Percentiles rank a stretch among this genome's conserved stretches.
Conservation (phyloP, 2,888 invertebrate species). For the Metopia argyrocephala region DNA sequence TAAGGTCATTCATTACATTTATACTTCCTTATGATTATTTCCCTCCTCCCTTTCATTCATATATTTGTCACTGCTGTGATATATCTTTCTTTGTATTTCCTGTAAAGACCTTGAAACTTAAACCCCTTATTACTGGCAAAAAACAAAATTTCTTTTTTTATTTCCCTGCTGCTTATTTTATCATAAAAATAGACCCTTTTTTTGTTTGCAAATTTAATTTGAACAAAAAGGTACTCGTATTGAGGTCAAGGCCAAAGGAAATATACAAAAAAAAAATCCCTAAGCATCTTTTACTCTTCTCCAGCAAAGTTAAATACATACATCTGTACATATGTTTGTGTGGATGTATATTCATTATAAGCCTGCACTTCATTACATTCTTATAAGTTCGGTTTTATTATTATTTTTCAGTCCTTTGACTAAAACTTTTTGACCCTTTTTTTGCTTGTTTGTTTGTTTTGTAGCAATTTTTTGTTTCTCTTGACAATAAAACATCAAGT, state of each 20-base stretch:
- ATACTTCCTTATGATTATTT: conserved; percentile 37
- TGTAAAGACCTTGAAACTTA: conserved; percentile 45
- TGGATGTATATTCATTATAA: conserved; percentile 5
- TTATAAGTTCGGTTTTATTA: background rate
- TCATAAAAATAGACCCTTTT: conserved; percentile 46
- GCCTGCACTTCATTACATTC: conserved; percentile 40
- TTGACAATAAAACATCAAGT: background rate
- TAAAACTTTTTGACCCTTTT: conserved; percentile 47
- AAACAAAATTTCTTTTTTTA: background rate
- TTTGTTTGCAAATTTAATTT: background rate
- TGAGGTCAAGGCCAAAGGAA: conserved; percentile 41
- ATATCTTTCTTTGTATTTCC: conserved; percentile 35
- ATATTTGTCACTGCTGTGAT: background rate
- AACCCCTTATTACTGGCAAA: conserved; percentile 30
- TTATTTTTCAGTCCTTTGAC: conserved; percentile 10
- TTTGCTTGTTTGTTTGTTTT: conserved; percentile 2
- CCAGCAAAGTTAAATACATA: conserved; percentile 28
- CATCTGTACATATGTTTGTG: conserved; percentile 25
- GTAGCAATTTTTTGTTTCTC: background rate
- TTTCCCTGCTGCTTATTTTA: conserved; percentile 27
- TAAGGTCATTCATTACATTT: conserved; percentile 55
- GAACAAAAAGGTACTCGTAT: background rate
- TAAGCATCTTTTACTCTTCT: conserved; percentile 7
- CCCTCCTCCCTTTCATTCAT: background rate
- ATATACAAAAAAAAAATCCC: conserved; percentile 24